These are phyloP conservation scores for Gallinago media DNA, from an alignment of 2,113 vertebrate genomes.

Conservation along the genomic window DNA sequence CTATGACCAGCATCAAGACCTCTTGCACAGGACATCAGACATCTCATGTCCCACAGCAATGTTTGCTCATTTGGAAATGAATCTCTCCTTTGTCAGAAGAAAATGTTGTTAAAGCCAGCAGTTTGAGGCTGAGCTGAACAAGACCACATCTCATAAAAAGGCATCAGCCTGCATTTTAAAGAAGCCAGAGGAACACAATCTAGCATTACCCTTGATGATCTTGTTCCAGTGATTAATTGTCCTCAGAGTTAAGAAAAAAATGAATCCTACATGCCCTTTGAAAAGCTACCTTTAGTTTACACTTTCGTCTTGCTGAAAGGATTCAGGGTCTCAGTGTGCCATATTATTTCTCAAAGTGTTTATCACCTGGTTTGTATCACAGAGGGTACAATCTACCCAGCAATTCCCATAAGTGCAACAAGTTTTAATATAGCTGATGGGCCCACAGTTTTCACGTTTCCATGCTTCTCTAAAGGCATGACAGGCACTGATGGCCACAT, in stretches of 20 bases:
- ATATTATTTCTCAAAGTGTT: not conserved
- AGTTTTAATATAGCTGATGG: not conserved
- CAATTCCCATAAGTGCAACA: not conserved
- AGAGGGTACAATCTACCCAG: not conserved
- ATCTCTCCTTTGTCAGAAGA: not conserved
- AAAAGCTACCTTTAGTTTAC: not conserved
- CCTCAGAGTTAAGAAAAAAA: not conserved
- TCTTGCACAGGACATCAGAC: not conserved
- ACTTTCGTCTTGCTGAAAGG: not conserved
- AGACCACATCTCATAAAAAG: not conserved
- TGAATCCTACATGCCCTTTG: not conserved
- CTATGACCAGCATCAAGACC: not conserved
- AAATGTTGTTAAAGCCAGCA: not conserved
- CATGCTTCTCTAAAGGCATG: not conserved
- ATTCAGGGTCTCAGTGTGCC: not conserved
- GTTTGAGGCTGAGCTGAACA: not conserved
- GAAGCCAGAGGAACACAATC: not conserved
- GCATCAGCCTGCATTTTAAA: not conserved
- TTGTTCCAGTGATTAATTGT: not conserved
- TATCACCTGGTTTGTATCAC: not conserved
- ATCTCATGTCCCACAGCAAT: not conserved
- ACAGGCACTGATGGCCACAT: not conserved
- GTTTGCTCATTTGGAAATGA: not conserved
- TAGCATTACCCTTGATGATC: not conserved
- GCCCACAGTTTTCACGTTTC: not conserved